phyloP scores from a whole-genome alignment of 64 coral and sea anemone genomes.

The Platygyra sinensis region DNA sequence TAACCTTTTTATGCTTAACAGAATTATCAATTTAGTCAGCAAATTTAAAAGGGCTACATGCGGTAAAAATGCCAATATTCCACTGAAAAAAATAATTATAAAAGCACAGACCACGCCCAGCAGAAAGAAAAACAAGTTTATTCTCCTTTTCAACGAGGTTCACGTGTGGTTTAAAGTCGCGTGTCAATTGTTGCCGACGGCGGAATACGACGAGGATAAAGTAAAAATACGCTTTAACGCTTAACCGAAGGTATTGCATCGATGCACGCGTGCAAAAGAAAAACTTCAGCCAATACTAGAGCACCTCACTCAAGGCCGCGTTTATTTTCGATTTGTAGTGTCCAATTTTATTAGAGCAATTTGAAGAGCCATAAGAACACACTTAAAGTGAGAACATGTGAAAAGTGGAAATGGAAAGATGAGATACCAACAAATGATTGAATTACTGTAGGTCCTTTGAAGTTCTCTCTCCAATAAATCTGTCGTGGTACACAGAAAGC shows the following conservation, averaged over 20 bases:
- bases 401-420: not conserved
- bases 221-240: not conserved
- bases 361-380: slow-evolving; percentile 13
- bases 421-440: not conserved
- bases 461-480: not conserved
- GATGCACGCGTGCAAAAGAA: not conserved
- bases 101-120: not conserved
- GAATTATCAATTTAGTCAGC: too few species aligned
- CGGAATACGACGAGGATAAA: not conserved
- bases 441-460: not conserved
- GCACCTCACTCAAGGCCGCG: slow-evolving; percentile 5
- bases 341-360: not conserved
- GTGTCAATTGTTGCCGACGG: slow-evolving; percentile 8
- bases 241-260: not conserved
- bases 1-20: too few species aligned
- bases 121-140: not conserved
- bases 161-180: not conserved
- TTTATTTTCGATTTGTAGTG: slow-evolving; percentile 51
- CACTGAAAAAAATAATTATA: not conserved
- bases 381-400: slow-evolving; percentile 5
- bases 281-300: slow-evolving; percentile 25
- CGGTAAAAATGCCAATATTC: not conserved
- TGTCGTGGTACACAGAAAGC: not conserved
- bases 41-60: too few species aligned
- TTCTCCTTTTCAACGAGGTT: not conserved